phyloP scores from a whole-genome alignment of 2,888 invertebrate genomes.

The Incurvaria masculella region DNA sequence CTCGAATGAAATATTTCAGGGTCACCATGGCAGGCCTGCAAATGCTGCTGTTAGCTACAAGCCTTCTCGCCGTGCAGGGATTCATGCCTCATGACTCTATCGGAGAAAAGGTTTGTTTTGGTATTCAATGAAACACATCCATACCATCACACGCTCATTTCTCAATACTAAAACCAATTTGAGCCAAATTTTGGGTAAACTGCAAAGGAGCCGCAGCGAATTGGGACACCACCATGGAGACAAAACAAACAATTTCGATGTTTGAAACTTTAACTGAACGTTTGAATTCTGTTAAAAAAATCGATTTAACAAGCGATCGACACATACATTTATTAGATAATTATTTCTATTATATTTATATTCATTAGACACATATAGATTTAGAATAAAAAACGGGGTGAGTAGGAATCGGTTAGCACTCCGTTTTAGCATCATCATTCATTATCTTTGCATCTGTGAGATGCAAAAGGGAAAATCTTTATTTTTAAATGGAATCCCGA shows the following conservation, averaged over 20 bases:
- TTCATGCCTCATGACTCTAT: conserved; percentile 56
- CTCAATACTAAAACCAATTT: neutral
- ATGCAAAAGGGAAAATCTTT: no score
- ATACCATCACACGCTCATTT: neutral
- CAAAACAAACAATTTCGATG: neutral
- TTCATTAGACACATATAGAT: no score
- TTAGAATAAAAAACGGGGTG: no score
- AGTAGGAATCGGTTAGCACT: no score
- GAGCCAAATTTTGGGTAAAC: neutral
- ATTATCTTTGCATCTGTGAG: no score
- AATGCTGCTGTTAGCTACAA: conserved; percentile 40
- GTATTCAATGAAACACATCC: conserved; percentile 10
- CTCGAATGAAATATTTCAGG: no score
- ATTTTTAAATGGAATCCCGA: no score
- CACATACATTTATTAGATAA: no score
- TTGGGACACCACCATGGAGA: neutral
- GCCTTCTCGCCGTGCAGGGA: conserved; percentile 43
- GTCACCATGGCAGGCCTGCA: conserved; percentile 42
- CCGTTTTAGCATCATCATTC: no score
- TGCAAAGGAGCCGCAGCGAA: neutral
- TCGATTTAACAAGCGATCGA: no score
- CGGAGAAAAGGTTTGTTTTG: conserved; percentile 53
- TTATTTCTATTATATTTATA: no score
- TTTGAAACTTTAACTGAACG: neutral
- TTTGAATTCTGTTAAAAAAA: conserved; percentile 7